Conservation (phyloP, 2,113 vertebrate genomes). For the Macquaria australasica region DNA sequence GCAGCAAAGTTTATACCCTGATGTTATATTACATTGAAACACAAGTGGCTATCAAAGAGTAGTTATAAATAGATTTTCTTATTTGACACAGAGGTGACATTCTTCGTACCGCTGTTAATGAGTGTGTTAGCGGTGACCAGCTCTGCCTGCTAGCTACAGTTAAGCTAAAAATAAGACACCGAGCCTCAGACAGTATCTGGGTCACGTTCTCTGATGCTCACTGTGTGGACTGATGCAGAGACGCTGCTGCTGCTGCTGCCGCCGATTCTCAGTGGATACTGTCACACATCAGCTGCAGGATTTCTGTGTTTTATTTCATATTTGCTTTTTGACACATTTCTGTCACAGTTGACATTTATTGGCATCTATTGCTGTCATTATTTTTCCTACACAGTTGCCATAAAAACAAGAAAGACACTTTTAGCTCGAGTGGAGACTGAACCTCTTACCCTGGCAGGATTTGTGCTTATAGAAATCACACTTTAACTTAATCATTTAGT, state of each 20-base stretch:
- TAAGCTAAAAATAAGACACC: conserved; percentile 64
- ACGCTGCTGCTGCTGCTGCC: conserved; percentile 17
- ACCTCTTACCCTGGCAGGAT: background rate
- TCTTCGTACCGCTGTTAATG: conserved; percentile 44
- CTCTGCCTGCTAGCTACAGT: conserved; percentile 51
- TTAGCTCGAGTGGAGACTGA: background rate
- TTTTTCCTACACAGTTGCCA: background rate
- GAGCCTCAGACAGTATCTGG: conserved; percentile 61
- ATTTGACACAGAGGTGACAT: conserved; percentile 20
- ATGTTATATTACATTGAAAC: background rate
- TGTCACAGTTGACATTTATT: background rate
- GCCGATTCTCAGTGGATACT: conserved; percentile 10
- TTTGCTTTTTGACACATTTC: conserved; percentile 5
- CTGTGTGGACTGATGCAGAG: conserved; percentile 50
- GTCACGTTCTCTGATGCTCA: conserved; percentile 65
- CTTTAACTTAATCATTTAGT: background rate
- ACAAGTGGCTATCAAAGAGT: background rate
- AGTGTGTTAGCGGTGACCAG: conserved; percentile 34
- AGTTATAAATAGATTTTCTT: background rate
- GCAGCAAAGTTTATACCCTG: too few species aligned
- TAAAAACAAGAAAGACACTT: background rate
- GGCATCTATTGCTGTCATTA: background rate
- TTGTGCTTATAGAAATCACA: background rate
- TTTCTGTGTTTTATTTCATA: background rate
- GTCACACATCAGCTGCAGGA: background rate